Conservation (phyloP, 2,113 vertebrate genomes). For the Carassius carassius region DNA sequence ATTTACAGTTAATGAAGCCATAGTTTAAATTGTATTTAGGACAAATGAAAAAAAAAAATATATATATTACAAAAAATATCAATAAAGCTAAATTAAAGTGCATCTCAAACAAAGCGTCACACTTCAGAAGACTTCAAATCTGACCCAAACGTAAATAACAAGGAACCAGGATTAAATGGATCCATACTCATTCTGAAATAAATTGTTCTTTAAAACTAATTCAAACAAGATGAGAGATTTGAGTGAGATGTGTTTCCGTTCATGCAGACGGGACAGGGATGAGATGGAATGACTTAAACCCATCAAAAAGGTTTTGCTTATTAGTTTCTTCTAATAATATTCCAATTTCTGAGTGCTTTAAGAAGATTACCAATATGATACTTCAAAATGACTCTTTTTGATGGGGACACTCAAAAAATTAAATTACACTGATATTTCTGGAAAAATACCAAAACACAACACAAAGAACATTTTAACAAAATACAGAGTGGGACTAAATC, state of each 20-base stretch:
- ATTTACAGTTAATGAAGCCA: neutral
- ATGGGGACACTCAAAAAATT: neutral
- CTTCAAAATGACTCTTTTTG: slow-evolving; percentile 25
- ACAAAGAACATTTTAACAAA: neutral
- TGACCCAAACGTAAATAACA: neutral
- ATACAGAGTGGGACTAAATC: neutral
- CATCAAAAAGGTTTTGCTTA: neutral
- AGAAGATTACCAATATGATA: slow-evolving; percentile 5
- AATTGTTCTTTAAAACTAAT: too few species aligned
- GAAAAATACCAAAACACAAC: neutral
- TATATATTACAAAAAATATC: neutral
- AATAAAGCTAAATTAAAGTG: neutral
- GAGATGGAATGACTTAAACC: neutral
- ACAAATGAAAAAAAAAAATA: neutral
- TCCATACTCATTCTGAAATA: too few species aligned
- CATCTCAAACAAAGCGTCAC: neutral
- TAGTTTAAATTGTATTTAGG: neutral
- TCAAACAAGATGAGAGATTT: too few species aligned
- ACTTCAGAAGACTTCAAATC: neutral
- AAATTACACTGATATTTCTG: neutral
- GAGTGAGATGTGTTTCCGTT: too few species aligned
- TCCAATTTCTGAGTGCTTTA: neutral
- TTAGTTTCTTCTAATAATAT: neutral
- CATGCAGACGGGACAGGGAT: too few species aligned
- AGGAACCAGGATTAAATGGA: too few species aligned